Base-by-base conservation (phyloP, 2,113 vertebrate species). In the Microtus oregoni region DNA sequence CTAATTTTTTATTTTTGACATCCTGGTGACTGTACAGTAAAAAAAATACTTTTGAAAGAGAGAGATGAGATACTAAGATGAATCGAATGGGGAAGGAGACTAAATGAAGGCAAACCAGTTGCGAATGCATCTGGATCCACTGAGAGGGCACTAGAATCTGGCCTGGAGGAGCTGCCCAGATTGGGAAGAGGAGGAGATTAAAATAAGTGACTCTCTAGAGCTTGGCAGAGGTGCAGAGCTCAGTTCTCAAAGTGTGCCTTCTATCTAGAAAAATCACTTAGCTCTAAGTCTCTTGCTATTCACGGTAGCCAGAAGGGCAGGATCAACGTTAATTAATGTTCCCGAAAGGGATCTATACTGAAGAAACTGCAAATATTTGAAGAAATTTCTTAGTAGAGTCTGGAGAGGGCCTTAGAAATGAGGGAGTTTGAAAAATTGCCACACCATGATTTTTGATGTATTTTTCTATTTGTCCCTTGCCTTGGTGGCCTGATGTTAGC, bases 291-390 rank as follows among this genome's bases (percentile, higher is more conserved):
- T 63, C 77, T 95, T 95, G 58, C 65, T 94, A 86, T 89, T 96
- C 92, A 94, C 82, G 68, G 19, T 83, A 95, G 73, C 77, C 61
- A 32, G 67, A 96, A 58, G 86, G 92, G 38, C 30, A 32, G 61
- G 61, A 38, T 91, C 72, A 78, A 30, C 38, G 91, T 94, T 91
- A 93, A 78, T 96, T 95, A 93, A 95, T 96, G 44, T 94, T 20
- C 38, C 67, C 72, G 10, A 68, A 90, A 76, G 58, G 86, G 79
- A 85, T 94, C 30, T 92, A 22, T 79, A 72, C 88, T 87, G 41
- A 50, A 22, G 67, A 77, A 41, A 96, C 73, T 96, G 77, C 47
- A 97, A 96, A 91, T 92, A 97, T 96, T 91, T 92, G 81, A 94
- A 88, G 70, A 94, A 94, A 92, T 89, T 90, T 94, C 85, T 38